Base-by-base conservation (phyloP, 2,797 vertebrate genomes). In the Pantherophis alleghaniensis region DNA sequence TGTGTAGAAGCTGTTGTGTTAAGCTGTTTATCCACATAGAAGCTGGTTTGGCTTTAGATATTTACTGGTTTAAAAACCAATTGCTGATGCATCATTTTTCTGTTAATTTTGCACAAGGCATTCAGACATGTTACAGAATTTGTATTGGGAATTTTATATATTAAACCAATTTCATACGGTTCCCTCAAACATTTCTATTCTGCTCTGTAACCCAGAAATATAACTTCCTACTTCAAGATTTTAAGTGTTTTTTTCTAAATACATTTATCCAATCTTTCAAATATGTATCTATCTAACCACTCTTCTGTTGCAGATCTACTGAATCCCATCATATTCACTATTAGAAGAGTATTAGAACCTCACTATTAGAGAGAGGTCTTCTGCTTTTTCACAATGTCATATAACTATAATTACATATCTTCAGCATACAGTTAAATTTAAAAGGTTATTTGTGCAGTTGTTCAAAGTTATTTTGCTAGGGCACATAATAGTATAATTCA, bases 341-440 rank as follows among this genome's bases (percentile, higher is more conserved):
- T 89, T 93, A 37, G n/a, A 56, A 37, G 28, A 57, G 18, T 42
- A 42, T 42, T 42, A 42, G 42, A 42, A 42, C 42, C 42, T 42
- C 42, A 42, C 42, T 42, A 42, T 42, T 42, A 42, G 42, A 42
- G 92, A 90, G 55, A n/a, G 26, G 9, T 93, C 90, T 95, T 90
- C 95, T 95, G 94, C 1, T 94, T 91, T 95, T 95, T 95, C 92
- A 95, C 83, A 95, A 92, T 66, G 79, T 56, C 28, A 55, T 47
- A 86, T 90, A 20, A 69, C 28, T 37, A 32, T 37, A 57, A 88
- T 74, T 18, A 18, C 20, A 28, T 26, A 24, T 94, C 94, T 9
- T 79, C 63, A 96, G 47, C 83, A 91, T 26, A 69, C 91, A 79
- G 55, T 87, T 88, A 94, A 88, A 87, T 56, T 89, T 91, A 95